phyloP scores from a whole-genome alignment of 2,888 invertebrate genomes.

The Callimorpha dominula region DNA sequence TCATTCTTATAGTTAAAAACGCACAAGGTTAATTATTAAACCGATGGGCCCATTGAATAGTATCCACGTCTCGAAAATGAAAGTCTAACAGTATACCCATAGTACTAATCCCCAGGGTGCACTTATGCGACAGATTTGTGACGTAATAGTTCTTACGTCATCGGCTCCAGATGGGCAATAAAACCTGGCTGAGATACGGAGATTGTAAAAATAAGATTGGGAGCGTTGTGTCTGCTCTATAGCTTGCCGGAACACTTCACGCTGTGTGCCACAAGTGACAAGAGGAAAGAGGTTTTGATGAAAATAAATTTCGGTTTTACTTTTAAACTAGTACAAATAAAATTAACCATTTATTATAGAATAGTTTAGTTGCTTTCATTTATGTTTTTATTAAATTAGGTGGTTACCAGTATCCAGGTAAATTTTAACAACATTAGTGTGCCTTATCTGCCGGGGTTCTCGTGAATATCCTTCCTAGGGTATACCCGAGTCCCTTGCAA shows the following conservation, averaged over 20 bases:
- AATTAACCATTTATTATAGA: too few species aligned
- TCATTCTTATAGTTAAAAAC: too few species aligned
- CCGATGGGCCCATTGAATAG: too few species aligned
- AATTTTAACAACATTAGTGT: too few species aligned
- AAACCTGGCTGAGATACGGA: slow-evolving; percentile 70
- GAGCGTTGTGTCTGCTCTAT: slow-evolving; percentile 61
- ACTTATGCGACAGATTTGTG: slow-evolving; percentile 19
- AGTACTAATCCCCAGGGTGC: not conserved
- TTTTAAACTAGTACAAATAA: not conserved
- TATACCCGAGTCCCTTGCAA: too few species aligned
- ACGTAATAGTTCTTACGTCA: slow-evolving; percentile 27
- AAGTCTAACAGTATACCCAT: not conserved
- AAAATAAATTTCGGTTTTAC: not conserved
- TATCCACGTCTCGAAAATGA: too few species aligned
- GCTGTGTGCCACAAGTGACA: slow-evolving; percentile 36
- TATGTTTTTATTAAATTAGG: too few species aligned
- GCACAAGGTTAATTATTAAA: too few species aligned
- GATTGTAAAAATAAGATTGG: slow-evolving; percentile 79
- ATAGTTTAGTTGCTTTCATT: too few species aligned
- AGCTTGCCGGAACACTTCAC: slow-evolving; percentile 62
- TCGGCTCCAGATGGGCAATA: slow-evolving; percentile 42
- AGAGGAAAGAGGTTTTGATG: slow-evolving; percentile 23
- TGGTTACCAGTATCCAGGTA: too few species aligned
- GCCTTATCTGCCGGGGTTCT: too few species aligned
- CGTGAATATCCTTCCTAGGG: too few species aligned